Conservation (phyloP, 1,140 invertebrate genomes). For the Pygmarrhopalites habei region DNA sequence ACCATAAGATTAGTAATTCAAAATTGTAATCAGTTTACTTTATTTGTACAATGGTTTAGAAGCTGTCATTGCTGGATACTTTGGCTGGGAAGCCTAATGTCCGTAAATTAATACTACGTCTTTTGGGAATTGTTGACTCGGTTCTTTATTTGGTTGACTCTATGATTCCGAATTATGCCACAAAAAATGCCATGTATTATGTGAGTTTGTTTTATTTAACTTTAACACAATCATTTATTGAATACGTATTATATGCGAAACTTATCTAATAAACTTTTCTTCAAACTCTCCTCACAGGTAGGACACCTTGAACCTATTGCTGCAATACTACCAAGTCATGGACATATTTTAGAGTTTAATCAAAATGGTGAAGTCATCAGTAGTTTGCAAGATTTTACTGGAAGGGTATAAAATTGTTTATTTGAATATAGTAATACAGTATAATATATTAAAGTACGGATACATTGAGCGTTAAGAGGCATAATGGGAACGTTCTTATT, state of each 20-base stretch:
- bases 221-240: slow-evolving; percentile 3
- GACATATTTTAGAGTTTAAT: slow-evolving; percentile 50
- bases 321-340: slow-evolving; percentile 11
- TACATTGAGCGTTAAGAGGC: not conserved
- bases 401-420: slow-evolving; percentile 41
- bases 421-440: not conserved
- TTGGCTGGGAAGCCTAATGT: slow-evolving; percentile 43
- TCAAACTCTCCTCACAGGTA: slow-evolving; percentile 45
- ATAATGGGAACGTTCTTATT: not conserved
- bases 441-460: not conserved
- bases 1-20: not conserved
- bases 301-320: slow-evolving; percentile 45
- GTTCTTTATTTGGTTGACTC: slow-evolving; percentile 28
- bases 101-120: slow-evolving; percentile 42
- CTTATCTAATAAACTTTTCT: not conserved
- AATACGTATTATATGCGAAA: not conserved
- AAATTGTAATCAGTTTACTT: not conserved
- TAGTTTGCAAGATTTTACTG: slow-evolving; percentile 48
- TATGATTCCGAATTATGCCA: slow-evolving; percentile 30
- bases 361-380: slow-evolving; percentile 59
- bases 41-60: slow-evolving; percentile 2
- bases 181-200: slow-evolving; percentile 30
- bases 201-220: slow-evolving; percentile 13
- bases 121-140: slow-evolving; percentile 36
- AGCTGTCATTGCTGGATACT: slow-evolving; percentile 42